Evolutionary conservation across 2,888 invertebrate genomes (phyloP).

Genomic region (Andrena marginata): DNA sequence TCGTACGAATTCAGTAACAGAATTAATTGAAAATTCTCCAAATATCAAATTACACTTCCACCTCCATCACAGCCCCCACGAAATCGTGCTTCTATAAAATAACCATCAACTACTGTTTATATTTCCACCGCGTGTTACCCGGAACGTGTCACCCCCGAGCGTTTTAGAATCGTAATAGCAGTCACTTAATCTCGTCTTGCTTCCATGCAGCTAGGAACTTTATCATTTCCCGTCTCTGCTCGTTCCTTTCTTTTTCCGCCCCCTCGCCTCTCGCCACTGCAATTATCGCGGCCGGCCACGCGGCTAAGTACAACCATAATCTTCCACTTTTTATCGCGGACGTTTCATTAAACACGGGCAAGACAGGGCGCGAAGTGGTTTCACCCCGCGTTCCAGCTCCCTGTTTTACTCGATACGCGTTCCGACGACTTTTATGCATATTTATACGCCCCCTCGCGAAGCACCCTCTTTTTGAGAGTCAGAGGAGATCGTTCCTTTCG

Average conservation of each 20-base stretch:
- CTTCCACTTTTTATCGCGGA: conserved; percentile 47
- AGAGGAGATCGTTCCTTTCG: conserved; percentile 7
- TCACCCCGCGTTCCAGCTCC: conserved; percentile 28
- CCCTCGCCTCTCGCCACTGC: conserved; percentile 6
- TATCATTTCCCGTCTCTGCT: conserved; percentile 30
- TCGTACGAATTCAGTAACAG: too few relatives aligned
- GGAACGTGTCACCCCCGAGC: conserved; percentile 10
- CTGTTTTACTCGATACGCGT: not conserved
- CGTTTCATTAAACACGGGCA: conserved; percentile 44
- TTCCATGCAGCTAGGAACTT: conserved; percentile 22
- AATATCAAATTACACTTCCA: too few relatives aligned
- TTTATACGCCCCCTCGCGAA: conserved; percentile 15
- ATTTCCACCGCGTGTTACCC: conserved; percentile 21
- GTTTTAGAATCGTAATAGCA: conserved; percentile 20
- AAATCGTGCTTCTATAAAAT: conserved; percentile 1
- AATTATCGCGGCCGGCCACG: conserved; percentile 46
- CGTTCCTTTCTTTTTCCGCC: not conserved
- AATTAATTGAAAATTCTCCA: too few relatives aligned
- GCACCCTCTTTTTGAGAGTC: conserved; percentile 12
- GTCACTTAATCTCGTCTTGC: conserved; percentile 35
- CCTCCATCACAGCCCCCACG: too few relatives aligned
- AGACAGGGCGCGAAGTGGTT: conserved; percentile 8
- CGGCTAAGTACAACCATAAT: conserved; percentile 53
- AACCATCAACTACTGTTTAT: not conserved
- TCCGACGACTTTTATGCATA: conserved; percentile 17